These are phyloP conservation scores for Austrofundulus limnaeus DNA, from an alignment of 2,113 vertebrate species.

Conservation along the genomic window DNA sequence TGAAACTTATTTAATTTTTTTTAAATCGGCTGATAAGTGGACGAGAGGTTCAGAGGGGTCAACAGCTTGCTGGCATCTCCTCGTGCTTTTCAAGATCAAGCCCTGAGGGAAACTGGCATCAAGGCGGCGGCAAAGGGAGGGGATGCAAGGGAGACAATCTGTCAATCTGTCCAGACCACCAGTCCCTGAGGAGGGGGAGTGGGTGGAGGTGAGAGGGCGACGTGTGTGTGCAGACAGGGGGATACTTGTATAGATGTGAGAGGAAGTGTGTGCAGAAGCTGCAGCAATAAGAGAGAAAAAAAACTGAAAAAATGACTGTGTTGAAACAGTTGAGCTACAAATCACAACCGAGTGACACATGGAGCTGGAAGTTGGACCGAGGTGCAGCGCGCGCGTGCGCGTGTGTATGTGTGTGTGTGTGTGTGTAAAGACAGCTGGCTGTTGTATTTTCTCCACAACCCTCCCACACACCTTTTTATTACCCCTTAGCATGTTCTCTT, in stretches of 20 bases:
- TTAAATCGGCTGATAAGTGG: constrained; percentile 53
- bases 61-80: constrained; percentile 48
- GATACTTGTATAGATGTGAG: constrained; percentile 11
- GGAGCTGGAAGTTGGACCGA: constrained; percentile 43
- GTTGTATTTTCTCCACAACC: constrained; percentile 54
- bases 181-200: constrained; percentile 44
- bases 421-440: constrained; percentile 74
- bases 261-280: background rate
- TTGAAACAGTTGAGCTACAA: constrained; percentile 60
- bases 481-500: constrained; percentile 29
- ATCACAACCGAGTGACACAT: constrained; percentile 59
- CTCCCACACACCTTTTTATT: constrained; percentile 63
- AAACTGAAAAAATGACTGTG: constrained; percentile 12
- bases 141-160: constrained; percentile 42
- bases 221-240: constrained; percentile 16
- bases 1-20: constrained; percentile 3
- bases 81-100: constrained; percentile 46
- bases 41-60: constrained; percentile 39
- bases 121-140: constrained; percentile 29
- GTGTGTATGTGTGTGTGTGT: constrained; percentile 48
- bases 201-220: constrained; percentile 51
- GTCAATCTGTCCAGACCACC: constrained; percentile 53
- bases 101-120: constrained; percentile 59
- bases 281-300: background rate
- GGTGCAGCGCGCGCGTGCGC: constrained; percentile 47